Base-by-base conservation (phyloP, 2,113 vertebrate genomes). In the Hyperopisus bebe region DNA sequence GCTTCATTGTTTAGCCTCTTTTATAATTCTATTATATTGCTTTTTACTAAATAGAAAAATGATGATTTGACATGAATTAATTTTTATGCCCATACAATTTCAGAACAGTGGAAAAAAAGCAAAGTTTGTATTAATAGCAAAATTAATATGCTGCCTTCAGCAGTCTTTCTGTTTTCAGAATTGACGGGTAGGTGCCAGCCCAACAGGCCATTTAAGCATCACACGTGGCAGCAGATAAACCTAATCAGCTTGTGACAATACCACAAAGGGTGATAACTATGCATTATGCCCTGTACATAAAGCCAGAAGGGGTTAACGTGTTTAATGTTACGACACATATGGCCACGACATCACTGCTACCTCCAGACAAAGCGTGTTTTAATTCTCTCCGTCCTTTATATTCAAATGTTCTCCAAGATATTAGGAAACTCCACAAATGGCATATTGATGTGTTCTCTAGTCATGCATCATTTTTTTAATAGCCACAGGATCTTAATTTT, bases 1-100 rank as follows among this genome's bases (percentile, higher is more conserved):
- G 86, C 50, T 87, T 87, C 15, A 66, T 88, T 44, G 39, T 88
- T 88, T 66, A 50, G n/a, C 85, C n/a, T 86, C 15, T 86, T 51
- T 86, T 62, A 58, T 15, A 46, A 31, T 62, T 42, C 35, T 5
- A n/a, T 66, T 42, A 44, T 44, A 62, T 44, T 66, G 87, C 85
- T 39, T 55, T 87, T 87, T 87, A 35, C 47, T 42, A 87, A 87
- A 87, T 87, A 53, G 50, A 51, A 19, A 87, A 87, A 55, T 53
- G 46, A 86, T 86, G 53, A 87, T 87, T 86, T 47, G 46, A 47
- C 44, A 50, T 80, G 35, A 47, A 53, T 87, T 53, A 53, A 35
- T 51, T 53, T 87, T n/a, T 35, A 31, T 53, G 50, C 85, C 11
- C 24, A 39, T 39, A 31, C 24, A 51, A 42, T 87, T 55, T 55